phyloP scores from a whole-genome alignment of 2,113 vertebrate genomes.

The Serilophus lunatus region DNA sequence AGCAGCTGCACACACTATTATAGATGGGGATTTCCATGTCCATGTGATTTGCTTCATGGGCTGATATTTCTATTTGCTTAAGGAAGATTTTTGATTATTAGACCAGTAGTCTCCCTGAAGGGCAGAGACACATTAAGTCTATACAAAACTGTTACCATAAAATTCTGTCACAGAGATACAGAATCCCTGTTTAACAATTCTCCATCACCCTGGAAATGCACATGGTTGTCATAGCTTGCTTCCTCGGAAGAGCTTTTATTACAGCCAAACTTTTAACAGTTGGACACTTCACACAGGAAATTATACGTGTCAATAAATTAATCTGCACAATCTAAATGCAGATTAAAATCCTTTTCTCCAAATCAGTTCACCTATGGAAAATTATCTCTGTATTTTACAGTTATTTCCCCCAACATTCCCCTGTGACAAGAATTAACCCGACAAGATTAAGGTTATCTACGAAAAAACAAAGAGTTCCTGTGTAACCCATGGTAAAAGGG shows the following conservation, averaged over 20 bases:
- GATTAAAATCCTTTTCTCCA: neutral
- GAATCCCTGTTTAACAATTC: neutral
- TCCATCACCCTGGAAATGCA: neutral
- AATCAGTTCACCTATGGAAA: neutral
- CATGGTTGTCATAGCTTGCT: neutral
- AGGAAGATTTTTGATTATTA: neutral
- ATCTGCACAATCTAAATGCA: neutral
- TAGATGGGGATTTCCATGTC: neutral
- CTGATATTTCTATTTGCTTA: neutral
- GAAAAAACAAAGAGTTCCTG: neutral
- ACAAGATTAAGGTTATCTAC: neutral
- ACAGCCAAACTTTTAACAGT: neutral
- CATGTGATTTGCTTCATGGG: neutral
- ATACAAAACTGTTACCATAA: neutral
- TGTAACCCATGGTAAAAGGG: neutral
- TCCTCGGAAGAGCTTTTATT: slow-evolving; percentile 9
- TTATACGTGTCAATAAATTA: slow-evolving; percentile 23
- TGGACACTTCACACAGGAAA: slow-evolving; percentile 22
- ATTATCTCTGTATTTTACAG: neutral
- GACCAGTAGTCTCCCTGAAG: neutral
- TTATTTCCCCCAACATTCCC: neutral
- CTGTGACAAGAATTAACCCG: neutral
- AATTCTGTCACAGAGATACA: neutral
- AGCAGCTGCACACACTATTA: neutral
- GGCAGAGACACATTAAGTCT: neutral